These are phyloP conservation scores for Xyrauchen texanus DNA, from an alignment of 2,113 vertebrate genomes.

Conservation along the genomic window DNA sequence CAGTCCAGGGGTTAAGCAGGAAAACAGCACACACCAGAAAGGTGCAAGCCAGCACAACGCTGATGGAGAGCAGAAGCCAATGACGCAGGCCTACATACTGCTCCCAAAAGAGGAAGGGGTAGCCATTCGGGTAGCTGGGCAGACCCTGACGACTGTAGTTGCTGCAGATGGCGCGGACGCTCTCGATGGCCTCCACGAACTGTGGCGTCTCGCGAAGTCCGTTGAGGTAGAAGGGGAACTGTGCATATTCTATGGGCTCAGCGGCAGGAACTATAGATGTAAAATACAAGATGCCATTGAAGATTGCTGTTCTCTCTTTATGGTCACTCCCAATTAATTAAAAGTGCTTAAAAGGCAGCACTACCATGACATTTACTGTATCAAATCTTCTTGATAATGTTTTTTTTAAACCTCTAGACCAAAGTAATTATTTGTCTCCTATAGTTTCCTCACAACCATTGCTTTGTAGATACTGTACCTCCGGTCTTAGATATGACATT, in stretches of 20 bases:
- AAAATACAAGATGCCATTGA: neutral
- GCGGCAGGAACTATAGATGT: slow-evolving; percentile 84
- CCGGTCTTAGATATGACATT: no score
- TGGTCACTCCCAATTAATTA: no score
- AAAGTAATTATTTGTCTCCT: no score
- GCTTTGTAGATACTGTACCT: no score
- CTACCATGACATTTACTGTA: no score
- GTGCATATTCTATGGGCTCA: slow-evolving; percentile 97
- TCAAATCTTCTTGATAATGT: no score
- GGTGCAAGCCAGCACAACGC: slow-evolving; percentile 93
- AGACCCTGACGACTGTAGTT: slow-evolving; percentile 90
- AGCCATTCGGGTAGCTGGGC: slow-evolving; percentile 94
- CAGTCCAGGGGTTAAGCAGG: slow-evolving; percentile 97
- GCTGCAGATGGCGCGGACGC: slow-evolving; percentile 90
- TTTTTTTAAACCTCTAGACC: no score
- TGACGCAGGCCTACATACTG: slow-evolving; percentile 96
- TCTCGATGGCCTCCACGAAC: slow-evolving; percentile 97
- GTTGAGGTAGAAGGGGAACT: slow-evolving; percentile 99
- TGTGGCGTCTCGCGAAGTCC: slow-evolving; percentile 94
- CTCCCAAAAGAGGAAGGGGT: slow-evolving; percentile 98
- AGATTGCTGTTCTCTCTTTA: no score
- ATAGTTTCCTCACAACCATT: no score
- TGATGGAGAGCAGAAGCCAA: slow-evolving; percentile 97
- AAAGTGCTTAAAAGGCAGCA: no score
- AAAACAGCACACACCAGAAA: slow-evolving; percentile 97